These are phyloP conservation scores for Neoaliturus tenellus DNA, from an alignment of 2,888 invertebrate species.

Conservation along the genomic window DNA sequence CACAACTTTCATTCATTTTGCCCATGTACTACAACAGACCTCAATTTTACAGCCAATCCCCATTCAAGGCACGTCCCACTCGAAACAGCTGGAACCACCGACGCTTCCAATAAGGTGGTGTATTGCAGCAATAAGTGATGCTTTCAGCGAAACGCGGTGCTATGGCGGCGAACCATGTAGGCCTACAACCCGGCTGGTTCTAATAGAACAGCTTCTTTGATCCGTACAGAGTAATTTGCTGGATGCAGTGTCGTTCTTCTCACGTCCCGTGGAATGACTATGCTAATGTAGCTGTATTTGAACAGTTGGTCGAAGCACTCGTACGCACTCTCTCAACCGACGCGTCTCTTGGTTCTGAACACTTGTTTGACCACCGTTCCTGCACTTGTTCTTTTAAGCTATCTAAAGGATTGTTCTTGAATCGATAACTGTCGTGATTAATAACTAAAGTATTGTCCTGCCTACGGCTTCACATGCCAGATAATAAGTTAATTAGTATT, in stretches of 20 bases:
- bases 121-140: constrained; percentile 31
- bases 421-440: too few relatives aligned
- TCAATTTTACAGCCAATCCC: neutral
- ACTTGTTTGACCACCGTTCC: neutral
- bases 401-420: too few relatives aligned
- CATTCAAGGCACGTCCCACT: constrained; percentile 31
- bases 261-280: constrained; percentile 24
- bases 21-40: neutral
- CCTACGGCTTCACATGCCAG: too few relatives aligned
- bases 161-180: neutral
- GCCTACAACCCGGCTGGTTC: neutral
- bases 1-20: too few relatives aligned
- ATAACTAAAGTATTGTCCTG: too few relatives aligned
- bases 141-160: constrained; percentile 13
- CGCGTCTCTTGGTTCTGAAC: neutral
- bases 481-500: too few relatives aligned
- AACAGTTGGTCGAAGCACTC: neutral
- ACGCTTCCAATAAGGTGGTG: constrained; percentile 4
- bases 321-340: neutral
- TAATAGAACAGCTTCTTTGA: constrained; percentile 25
- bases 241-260: constrained; percentile 17
- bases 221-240: neutral
- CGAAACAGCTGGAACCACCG: neutral
- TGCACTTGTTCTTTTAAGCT: too few relatives aligned
- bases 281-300: constrained; percentile 36